Evolutionary conservation across 1,140 invertebrate genomes (phyloP), one percentile per base, ranked within the genome.

Genomic region (Listronotus bonariensis): DNA sequence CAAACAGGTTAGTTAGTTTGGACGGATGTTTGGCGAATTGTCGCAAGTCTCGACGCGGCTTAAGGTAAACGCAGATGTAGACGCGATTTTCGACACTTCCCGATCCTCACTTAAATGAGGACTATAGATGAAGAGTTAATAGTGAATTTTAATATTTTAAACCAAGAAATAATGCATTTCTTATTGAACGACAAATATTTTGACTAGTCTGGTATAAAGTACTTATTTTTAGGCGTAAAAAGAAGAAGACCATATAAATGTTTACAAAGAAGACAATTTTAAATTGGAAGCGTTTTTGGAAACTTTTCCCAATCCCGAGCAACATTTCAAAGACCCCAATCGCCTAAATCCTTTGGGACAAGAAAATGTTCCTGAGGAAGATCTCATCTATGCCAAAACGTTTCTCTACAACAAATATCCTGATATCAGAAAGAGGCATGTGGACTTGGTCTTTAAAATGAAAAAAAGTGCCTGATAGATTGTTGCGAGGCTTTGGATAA

Each of bases 251-350:
- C 76, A 79, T 20, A 65, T 80, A 20, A 74, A 77, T 12, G 72
- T 79, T 18, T 82, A 80, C 36, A 82, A 76, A 0, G 9, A 2
- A 12, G 72, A 41, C 1, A 70, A 81, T 3, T 84, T 86, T 54
- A 65, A 80, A 32, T 70, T 84, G 5, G 71, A 80, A 38, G 77
- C 83, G 14, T 87, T 87, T 72, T 58, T 88, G 3, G 72, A 82
- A 38, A 76, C 82, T 15, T 84, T 86, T 76, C 82, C 85, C 15
- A 77, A 85, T 65, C 86, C 86, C 10, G 69, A 81, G 48, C 67
- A 71, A 14, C 74, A 81, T 56, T 87, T 86, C 72, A 69, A 74
- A 52, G 70, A 85, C 74, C 64, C 65, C 10, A 76, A 76, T 15
- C 59, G 59, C 12, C 9, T 8, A 18, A 52, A 62, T 26, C 59